Base-by-base conservation (phyloP, 1,140 invertebrate genomes). In the Nephotettix cincticeps region DNA sequence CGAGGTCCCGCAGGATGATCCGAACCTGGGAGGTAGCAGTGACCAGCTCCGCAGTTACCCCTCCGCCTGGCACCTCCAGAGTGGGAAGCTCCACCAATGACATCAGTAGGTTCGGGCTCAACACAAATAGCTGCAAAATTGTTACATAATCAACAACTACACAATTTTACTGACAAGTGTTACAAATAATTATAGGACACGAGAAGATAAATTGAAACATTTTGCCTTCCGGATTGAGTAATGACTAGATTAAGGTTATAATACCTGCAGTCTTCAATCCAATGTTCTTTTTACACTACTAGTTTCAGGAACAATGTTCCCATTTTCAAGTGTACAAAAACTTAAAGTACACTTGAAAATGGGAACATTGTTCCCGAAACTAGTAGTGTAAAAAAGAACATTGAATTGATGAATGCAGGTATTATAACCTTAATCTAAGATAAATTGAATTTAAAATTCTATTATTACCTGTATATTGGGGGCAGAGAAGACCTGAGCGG, bases 11-110 rank as follows among this genome's bases (percentile, higher is more conserved):
- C 58, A 98, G 82, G 13, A 99, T 84, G 23, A 98, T 89, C 29
- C 96, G 84, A 25, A 97, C 76, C 73, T 86, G 82, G 36, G 84
- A 84, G 27, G 80, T 80, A 1, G 83, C 84, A 6, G 85, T 85
- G 43, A 75, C 75, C 45, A 87, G 80, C 74, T 87, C 91, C 2
- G 91, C 90, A 0, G 93, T 94, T 21, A 93, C 90, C n/a, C 91
- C 92, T 27, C 92, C 93, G 4, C 92, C 91, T 1, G 93, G 91
- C 45, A 91, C 85, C 77, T 95, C 91, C 45, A 96, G 79, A 6
- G 93, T 88, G n/a, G 94, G 94, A 58, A 98, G 81, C 80, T 98
- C 95, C n/a, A 98, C 89, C 43, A 98, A 85, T 0, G 95, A 97
- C 73, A 96, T 89, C 40, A 98, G 86, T 11, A 96, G 87, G 13